Percentiles rank a stretch among this genome's conserved stretches.
Conservation (phyloP, 37 sponge, comb jelly and placozoan species). For the Corticium candelabrum region DNA sequence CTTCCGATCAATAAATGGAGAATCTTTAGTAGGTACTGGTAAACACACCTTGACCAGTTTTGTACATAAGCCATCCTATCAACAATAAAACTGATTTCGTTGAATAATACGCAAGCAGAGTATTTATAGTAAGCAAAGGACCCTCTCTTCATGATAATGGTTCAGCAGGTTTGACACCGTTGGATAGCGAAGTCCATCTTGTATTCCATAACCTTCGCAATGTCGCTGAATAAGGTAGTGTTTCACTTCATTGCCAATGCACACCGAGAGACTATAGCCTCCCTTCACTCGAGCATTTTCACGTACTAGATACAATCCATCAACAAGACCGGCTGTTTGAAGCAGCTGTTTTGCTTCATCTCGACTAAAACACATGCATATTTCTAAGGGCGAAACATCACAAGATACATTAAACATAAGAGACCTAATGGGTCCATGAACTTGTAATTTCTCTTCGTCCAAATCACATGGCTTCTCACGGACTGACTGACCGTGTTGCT, state of each 20-base stretch:
- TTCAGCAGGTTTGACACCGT: neutral
- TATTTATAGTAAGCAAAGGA: too few relatives aligned
- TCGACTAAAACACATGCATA: too few relatives aligned
- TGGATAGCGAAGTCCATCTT: neutral
- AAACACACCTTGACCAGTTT: too few relatives aligned
- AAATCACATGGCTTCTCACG: too few relatives aligned
- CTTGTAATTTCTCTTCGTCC: neutral
- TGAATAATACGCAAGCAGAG: too few relatives aligned
- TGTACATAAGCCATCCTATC: too few relatives aligned
- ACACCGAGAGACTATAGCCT: neutral
- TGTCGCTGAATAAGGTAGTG: neutral
- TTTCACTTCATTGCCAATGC: neutral
- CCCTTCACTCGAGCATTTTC: constrained; percentile 1
- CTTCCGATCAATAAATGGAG: too few relatives aligned
- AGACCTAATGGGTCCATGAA: neutral
- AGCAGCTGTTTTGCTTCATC: neutral
- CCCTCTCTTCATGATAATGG: neutral
- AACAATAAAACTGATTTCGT: too few relatives aligned
- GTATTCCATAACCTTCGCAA: neutral
- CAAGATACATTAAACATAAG: too few relatives aligned
- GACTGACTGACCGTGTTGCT: too few relatives aligned
- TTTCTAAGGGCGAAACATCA: too few relatives aligned
- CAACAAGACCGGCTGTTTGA: neutral
- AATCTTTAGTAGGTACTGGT: too few relatives aligned
- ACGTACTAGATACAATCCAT: neutral